phyloP scores from a whole-genome alignment of 2,113 vertebrate genomes.

The Nesoenas mayeri region DNA sequence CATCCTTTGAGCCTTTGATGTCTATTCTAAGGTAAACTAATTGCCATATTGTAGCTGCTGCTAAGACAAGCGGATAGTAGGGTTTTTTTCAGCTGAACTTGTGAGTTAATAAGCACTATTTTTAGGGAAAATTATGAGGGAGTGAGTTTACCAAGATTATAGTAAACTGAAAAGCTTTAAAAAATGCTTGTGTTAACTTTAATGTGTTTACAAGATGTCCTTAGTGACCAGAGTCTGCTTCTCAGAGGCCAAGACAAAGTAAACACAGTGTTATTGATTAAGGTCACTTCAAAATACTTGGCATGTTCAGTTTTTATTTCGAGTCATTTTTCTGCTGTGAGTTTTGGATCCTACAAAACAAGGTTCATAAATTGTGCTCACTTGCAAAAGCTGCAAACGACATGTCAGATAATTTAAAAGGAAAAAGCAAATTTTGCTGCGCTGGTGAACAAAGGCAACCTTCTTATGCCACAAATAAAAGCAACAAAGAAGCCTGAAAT shows the following conservation, averaged over 20 bases:
- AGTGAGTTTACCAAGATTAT: constrained; percentile 17
- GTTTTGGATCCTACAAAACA: background rate
- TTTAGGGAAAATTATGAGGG: constrained; percentile 20
- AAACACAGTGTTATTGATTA: constrained; percentile 49
- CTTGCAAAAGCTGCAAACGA: background rate
- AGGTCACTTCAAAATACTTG: constrained; percentile 43
- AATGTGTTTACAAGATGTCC: constrained; percentile 36
- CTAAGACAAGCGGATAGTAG: constrained; percentile 7
- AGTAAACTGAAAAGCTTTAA: constrained; percentile 20
- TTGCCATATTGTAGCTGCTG: constrained; percentile 65
- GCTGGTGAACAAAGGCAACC: background rate
- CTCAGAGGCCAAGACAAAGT: constrained; percentile 24
- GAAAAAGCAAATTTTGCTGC: background rate
- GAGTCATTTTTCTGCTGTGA: background rate
- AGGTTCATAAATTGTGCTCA: background rate
- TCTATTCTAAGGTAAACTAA: constrained; percentile 68
- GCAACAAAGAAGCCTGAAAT: background rate
- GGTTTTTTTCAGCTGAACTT: constrained; percentile 7
- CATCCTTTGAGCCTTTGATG: constrained; percentile 65
- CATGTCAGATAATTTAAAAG: background rate
- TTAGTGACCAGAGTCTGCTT: background rate
- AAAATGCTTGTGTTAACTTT: background rate
- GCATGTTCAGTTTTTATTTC: background rate
- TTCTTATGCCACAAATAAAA: background rate
- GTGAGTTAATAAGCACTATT: constrained; percentile 38